Base-by-base conservation (phyloP, 2,888 invertebrate genomes). In the Phragmatobia fuliginosa region DNA sequence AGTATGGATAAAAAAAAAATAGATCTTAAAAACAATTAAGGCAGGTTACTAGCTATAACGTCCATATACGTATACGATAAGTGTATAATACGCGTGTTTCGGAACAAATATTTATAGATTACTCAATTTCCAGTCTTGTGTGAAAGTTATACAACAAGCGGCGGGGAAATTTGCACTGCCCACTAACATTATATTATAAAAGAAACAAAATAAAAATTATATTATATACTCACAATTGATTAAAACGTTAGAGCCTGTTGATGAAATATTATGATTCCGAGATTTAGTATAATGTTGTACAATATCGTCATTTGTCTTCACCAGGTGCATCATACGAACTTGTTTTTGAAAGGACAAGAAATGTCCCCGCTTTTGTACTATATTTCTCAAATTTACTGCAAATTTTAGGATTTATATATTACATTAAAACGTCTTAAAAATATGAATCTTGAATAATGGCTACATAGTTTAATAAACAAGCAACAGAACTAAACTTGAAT, bases 371-470 rank as follows among this genome's bases (percentile, higher is more conserved):
- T 11, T 7, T n/a, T 67, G 10, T 4, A 72, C 3, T 52, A 32
- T 71, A 16, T 66, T 76, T 77, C 77, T 85, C 45, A 90, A 75
- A 72, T 90, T 87, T 6, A 88, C 89, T 90, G 81, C 31, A 86
- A 87, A n/a, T n/a, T 7, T 70, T 31, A 28, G 65, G 36, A 5
- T 62, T n/a, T 56, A 28, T 36, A 10, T 31, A 49, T 59, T 8
- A 28, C 16, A 14, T 18, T 28, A 58, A 1, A 2, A 49, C 10
- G 45, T 8, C 21, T 1, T 2, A 49, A n/a, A n/a, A 0, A 18
- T n/a, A n/a, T 49, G 21, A 49, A 1, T 21, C 45, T 1, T 8
- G 2, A n/a, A n/a, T n/a, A n/a, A n/a, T n/a, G n/a, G n/a, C n/a
- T n/a, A n/a, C n/a, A n/a, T n/a, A n/a, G n/a, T n/a, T n/a, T n/a